Percentiles rank a stretch among this genome's conserved stretches.
phyloP scores from a whole-genome alignment of 1,140 invertebrate genomes.

The Drosophila navojoa region DNA sequence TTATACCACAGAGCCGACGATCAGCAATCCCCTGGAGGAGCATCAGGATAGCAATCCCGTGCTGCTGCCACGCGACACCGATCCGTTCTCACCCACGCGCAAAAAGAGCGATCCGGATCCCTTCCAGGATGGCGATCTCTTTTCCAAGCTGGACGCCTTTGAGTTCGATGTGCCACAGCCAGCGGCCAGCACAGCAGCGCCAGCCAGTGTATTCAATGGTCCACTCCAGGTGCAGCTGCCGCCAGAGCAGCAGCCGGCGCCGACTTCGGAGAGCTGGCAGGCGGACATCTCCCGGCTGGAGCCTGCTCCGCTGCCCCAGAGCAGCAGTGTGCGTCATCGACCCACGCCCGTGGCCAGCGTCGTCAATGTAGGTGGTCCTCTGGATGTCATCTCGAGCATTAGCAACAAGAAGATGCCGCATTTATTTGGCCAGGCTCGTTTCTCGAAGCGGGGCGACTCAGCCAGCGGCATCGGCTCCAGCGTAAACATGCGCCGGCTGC shows the following conservation, averaged over 20 bases:
- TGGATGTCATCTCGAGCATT: constrained; percentile 82
- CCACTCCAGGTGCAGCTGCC: constrained; percentile 68
- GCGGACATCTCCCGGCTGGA: constrained; percentile 35
- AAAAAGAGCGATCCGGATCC: constrained; percentile 87
- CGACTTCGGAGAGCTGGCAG: constrained; percentile 24
- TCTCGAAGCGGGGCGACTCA: constrained; percentile 69
- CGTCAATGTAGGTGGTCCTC: constrained; percentile 36
- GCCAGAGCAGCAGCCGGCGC: constrained; percentile 40
- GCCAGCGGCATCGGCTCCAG: constrained; percentile 69
- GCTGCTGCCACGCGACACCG: constrained; percentile 79
- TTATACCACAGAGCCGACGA: constrained; percentile 70
- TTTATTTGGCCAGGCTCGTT: constrained; percentile 78
- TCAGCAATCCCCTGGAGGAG: constrained; percentile 40
- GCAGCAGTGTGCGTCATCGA: constrained; percentile 52
- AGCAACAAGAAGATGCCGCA: constrained; percentile 83
- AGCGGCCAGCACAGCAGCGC: background rate
- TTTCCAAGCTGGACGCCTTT: constrained; percentile 87
- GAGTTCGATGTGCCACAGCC: constrained; percentile 84
- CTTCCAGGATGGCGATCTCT: constrained; percentile 88
- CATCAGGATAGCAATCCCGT: constrained; percentile 60
- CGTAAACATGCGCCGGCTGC: constrained; percentile 82
- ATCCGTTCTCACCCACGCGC: constrained; percentile 82
- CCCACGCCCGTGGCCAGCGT: constrained; percentile 49
- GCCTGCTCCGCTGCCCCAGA: constrained; percentile 29
- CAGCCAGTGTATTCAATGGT: constrained; percentile 56